A percentile compares a stretch with the other conserved stretches of the same genome.
These are phyloP conservation scores for Rambutsinella grinnellia DNA, from an alignment of 2,888 invertebrate genomes.

Conservation along the genomic window DNA sequence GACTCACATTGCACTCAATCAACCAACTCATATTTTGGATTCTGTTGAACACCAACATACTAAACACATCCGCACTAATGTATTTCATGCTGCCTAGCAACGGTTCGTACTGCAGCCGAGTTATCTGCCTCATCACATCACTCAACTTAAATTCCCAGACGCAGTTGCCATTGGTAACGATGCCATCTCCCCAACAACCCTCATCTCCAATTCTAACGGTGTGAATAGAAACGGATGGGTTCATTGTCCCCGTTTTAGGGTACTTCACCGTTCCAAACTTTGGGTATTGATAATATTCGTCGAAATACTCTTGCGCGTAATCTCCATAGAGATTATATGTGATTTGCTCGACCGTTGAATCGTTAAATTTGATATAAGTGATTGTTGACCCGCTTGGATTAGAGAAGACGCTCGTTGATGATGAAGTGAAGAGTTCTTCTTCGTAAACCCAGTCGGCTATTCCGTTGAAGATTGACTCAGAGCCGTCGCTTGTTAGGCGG, in stretches of 20 bases:
- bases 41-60: background rate
- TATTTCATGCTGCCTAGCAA: background rate
- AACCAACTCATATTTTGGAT: slow-evolving; percentile 79
- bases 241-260: slow-evolving; percentile 75
- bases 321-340: slow-evolving; percentile 85
- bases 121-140: background rate
- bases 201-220: slow-evolving; percentile 63
- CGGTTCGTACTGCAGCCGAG: too few species aligned
- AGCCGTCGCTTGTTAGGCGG: slow-evolving; percentile 77
- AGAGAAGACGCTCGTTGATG: slow-evolving; percentile 4
- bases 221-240: slow-evolving; percentile 69
- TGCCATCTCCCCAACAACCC: background rate
- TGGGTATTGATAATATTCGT: slow-evolving; percentile 77
- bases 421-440: too few species aligned
- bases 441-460: slow-evolving; percentile 97
- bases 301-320: background rate
- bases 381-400: slow-evolving; percentile 69
- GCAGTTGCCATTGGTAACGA: background rate
- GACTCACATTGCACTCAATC: background rate
- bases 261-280: slow-evolving; percentile 81
- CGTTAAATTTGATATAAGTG: slow-evolving; percentile 86
- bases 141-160: background rate
- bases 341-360: slow-evolving; percentile 80
- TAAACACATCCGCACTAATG: background rate
- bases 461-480: slow-evolving; percentile 81